These are phyloP conservation scores for Platysternon megacephalum DNA, from an alignment of 2,113 vertebrate species.

Conservation along the genomic window DNA sequence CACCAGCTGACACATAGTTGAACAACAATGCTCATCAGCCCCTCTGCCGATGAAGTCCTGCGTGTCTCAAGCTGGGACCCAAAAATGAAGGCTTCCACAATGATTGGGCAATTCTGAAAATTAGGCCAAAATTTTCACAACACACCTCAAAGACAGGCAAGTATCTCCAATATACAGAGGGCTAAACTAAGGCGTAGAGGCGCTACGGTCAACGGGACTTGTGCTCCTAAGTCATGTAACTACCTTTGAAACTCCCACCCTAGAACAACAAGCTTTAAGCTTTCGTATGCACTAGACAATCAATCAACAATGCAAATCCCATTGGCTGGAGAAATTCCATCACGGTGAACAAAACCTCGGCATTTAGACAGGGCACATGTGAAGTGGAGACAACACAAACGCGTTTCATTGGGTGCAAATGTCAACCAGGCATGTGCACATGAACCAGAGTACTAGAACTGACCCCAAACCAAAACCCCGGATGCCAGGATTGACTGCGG, in stretches of 20 bases:
- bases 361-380: not conserved
- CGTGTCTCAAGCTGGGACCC: not conserved
- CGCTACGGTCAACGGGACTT: not conserved
- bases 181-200: not conserved
- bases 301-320: not conserved
- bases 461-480: no score
- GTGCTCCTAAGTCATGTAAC: no score
- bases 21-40: no score
- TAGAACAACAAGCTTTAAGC: not conserved
- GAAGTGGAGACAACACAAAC: not conserved
- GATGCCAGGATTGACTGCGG: not conserved
- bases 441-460: not conserved
- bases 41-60: no score
- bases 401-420: not conserved
- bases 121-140: not conserved
- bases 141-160: not conserved
- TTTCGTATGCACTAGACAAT: not conserved
- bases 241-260: not conserved
- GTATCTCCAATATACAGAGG: not conserved
- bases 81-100: not conserved
- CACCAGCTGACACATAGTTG: no score
- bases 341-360: not conserved
- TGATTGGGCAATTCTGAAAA: not conserved
- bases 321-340: not conserved
- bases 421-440: not conserved